phyloP scores from a whole-genome alignment of 2,113 vertebrate genomes.

The Rhinoderma darwinii region DNA sequence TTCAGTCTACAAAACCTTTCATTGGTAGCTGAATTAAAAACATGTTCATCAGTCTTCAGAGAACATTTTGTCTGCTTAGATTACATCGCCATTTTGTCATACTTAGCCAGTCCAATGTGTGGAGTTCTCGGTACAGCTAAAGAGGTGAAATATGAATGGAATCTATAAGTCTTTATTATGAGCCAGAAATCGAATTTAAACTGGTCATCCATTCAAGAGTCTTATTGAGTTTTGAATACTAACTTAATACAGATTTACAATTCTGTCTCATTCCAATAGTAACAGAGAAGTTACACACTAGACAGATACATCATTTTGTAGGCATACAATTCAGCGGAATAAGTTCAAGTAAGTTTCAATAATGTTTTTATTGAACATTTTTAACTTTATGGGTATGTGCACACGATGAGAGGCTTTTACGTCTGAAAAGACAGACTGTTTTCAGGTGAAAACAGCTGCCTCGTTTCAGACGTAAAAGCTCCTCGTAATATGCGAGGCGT shows the following conservation, averaged over 20 bases:
- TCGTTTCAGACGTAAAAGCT: too few relatives aligned
- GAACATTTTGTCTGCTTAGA: constrained; percentile 65
- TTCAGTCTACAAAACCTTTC: constrained; percentile 59
- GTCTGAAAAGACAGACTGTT: too few relatives aligned
- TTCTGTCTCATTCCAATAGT: too few relatives aligned
- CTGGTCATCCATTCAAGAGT: constrained; percentile 59
- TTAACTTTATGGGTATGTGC: too few relatives aligned
- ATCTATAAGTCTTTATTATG: constrained; percentile 64
- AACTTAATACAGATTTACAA: constrained; percentile 61
- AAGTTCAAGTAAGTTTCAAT: too few relatives aligned
- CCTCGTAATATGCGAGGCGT: too few relatives aligned
- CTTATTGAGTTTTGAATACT: constrained; percentile 38
- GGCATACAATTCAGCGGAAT: too few relatives aligned
- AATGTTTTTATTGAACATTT: too few relatives aligned
- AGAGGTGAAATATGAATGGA: constrained; percentile 61
- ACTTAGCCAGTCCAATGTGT: constrained; percentile 57
- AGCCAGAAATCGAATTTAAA: constrained; percentile 64
- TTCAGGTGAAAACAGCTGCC: too few relatives aligned
- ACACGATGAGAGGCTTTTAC: too few relatives aligned
- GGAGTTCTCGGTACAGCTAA: constrained; percentile 44
- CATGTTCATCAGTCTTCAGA: constrained; percentile 63
- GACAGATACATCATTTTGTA: too few relatives aligned
- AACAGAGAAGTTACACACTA: too few relatives aligned
- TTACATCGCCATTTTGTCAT: constrained; percentile 65
- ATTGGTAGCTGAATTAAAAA: constrained; percentile 64